Conservation (phyloP, 2,888 invertebrate species). For the Trichopoda pennipes region DNA sequence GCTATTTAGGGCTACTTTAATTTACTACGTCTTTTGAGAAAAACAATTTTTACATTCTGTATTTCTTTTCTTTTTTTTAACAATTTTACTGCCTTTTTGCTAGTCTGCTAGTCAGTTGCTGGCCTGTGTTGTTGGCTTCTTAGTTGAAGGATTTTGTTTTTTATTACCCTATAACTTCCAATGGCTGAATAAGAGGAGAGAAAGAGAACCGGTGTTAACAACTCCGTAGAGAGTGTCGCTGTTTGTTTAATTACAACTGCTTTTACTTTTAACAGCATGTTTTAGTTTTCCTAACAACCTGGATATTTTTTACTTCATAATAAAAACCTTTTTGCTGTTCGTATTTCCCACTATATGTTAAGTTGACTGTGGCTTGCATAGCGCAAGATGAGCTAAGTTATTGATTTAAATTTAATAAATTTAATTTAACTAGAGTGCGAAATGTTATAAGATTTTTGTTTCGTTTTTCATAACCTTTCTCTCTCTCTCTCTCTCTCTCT, state of each 20-base stretch:
- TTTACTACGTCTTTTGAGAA: constrained; percentile 1
- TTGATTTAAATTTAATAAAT: constrained; percentile 76
- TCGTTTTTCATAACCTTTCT: too few species aligned
- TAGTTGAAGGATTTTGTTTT: constrained; percentile 18
- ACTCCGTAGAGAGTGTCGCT: background rate
- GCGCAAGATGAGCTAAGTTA: constrained; percentile 71
- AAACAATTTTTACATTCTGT: constrained; percentile 14
- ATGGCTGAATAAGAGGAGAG: too few species aligned
- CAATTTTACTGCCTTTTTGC: constrained; percentile 32
- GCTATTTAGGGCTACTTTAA: background rate
- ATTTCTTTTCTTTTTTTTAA: constrained; percentile 24
- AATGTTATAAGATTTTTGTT: constrained; percentile 60
- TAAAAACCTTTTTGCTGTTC: background rate
- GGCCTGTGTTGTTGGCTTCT: constrained; percentile 20
- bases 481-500: too few species aligned
- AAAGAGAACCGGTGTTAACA: background rate
- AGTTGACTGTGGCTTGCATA: constrained; percentile 48
- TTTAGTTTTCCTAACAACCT: background rate
- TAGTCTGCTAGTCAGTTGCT: constrained; percentile 28
- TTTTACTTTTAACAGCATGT: background rate
- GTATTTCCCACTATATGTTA: constrained; percentile 16
- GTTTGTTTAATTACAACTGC: background rate
- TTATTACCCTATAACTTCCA: background rate
- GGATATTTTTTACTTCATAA: background rate
- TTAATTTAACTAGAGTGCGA: constrained; percentile 72